phyloP scores from a whole-genome alignment of 2,888 invertebrate species.

The Leptothorax acervorum region DNA sequence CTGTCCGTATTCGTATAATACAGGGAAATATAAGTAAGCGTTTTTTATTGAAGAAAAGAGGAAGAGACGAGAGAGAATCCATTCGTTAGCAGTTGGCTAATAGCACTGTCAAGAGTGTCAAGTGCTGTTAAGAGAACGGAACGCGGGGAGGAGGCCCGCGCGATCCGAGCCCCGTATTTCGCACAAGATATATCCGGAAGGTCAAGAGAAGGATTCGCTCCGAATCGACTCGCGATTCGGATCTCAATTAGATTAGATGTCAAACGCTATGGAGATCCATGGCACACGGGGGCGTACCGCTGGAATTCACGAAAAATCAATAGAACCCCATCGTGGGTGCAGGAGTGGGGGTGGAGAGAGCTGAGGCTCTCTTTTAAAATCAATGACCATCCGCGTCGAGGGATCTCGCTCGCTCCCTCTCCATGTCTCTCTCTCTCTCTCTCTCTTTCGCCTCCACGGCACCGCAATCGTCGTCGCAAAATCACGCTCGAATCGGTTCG shows the following conservation, averaged over 20 bases:
- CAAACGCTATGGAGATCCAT: conserved; percentile 27
- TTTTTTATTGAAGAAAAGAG: background rate
- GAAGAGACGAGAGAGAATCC: background rate
- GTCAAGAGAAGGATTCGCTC: background rate
- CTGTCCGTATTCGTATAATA: background rate
- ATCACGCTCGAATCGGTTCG: background rate
- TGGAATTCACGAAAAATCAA: conserved; percentile 84
- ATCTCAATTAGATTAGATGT: background rate
- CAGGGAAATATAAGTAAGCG: background rate
- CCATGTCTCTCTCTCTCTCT: background rate
- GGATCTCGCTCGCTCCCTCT: background rate
- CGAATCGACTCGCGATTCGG: background rate
- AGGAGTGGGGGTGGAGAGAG: conserved; percentile 61
- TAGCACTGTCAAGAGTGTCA: background rate
- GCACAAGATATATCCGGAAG: background rate
- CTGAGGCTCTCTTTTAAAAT: conserved; percentile 79
- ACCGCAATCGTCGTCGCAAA: background rate
- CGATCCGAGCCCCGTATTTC: background rate
- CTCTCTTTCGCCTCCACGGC: background rate
- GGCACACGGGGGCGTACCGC: conserved; percentile 75
- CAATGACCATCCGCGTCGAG: conserved; percentile 75
- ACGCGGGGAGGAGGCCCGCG: background rate
- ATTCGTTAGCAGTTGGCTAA: background rate
- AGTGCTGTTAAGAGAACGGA: background rate
- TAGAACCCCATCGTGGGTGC: conserved; percentile 81